These are phyloP conservation scores for Smutsia gigantea DNA, from an alignment of 2,797 vertebrate genomes.

Conservation along the genomic window DNA sequence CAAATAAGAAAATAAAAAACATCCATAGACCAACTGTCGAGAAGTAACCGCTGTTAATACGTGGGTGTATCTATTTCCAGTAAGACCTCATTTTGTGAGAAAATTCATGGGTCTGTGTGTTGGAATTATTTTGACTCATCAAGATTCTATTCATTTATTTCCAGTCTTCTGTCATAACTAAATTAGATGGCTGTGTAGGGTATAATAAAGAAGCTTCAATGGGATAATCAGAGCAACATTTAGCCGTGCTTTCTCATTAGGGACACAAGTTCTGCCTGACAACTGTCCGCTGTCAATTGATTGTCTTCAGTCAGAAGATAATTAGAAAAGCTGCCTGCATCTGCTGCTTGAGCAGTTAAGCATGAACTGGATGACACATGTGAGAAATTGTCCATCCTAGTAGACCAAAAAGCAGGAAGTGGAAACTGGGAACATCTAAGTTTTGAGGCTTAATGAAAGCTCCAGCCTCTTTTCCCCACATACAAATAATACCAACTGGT, in stretches of 20 bases:
- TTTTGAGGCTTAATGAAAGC: neutral
- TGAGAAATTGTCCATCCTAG: conserved; percentile 7
- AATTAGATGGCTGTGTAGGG: conserved; percentile 41
- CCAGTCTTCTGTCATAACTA: conserved; percentile 30
- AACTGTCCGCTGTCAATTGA: neutral
- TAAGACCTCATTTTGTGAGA: neutral
- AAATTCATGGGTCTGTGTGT: neutral
- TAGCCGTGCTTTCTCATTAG: conserved; percentile 58
- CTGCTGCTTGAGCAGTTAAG: neutral
- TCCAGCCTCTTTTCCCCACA: neutral
- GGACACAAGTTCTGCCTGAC: conserved; percentile 40
- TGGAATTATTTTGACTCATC: conserved; percentile 22
- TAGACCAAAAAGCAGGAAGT: neutral
- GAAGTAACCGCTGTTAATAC: neutral
- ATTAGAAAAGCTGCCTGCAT: conserved; percentile 62
- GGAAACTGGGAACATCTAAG: neutral
- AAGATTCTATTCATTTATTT: neutral
- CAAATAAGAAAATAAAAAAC: neutral
- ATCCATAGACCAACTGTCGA: neutral
- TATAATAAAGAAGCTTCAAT: conserved; percentile 44
- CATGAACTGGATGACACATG: neutral
- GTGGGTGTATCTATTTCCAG: neutral
- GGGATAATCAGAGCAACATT: conserved; percentile 50
- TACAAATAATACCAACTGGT: neutral
- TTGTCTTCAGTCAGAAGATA: conserved; percentile 29